Base-by-base conservation (phyloP, 2,888 invertebrate genomes). In the Cacoxenus indagator region DNA sequence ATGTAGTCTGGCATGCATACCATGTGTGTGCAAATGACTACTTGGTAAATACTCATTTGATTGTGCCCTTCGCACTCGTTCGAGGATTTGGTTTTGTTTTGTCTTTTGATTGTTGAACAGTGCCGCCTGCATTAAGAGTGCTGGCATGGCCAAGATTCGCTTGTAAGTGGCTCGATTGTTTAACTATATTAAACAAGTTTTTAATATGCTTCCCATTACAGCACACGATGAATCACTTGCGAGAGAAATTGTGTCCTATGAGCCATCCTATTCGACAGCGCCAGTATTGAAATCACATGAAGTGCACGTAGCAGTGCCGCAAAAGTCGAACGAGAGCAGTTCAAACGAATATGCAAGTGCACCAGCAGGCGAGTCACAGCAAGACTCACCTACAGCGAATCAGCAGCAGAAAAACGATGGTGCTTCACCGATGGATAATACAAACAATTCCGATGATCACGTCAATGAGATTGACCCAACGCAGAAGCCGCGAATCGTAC, bases 171-270 rank as follows among this genome's bases (percentile, higher is more conserved):
- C 72, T 57, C 77, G 76, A 76, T 73, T 76, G 76, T 82, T 78
- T 75, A 74, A 74, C 71, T 76, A 82, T 86, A 84, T 86, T 83
- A 82, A 78, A 78, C 73, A 77, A 78, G 75, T 83, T 78, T 84
- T 84, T 81, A 84, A 86, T 82, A 82, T 84, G 82, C 84, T 85
- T 75, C 75, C 73, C 77, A 67, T 85, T 86, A 68, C 84, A 85
- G 85, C 84, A 19, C 76, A 82, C 73, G 85, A 83, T 57, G 82
- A 80, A 65, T 70, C 68, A n/a, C 81, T 80, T 67, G 76, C 73
- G 70, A 81, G 80, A 76, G 80, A 82, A 67, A 67, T 75, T 70
- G 76, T 84, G 67, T 81, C 81, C 65, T 84, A 78, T 66, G 83
- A 84, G 73, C 81, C 85, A 17, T 81, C 85, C 57, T 81, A 77